phyloP scores from a whole-genome alignment of 2,888 invertebrate genomes.

The Aleiodes leptofemur region DNA sequence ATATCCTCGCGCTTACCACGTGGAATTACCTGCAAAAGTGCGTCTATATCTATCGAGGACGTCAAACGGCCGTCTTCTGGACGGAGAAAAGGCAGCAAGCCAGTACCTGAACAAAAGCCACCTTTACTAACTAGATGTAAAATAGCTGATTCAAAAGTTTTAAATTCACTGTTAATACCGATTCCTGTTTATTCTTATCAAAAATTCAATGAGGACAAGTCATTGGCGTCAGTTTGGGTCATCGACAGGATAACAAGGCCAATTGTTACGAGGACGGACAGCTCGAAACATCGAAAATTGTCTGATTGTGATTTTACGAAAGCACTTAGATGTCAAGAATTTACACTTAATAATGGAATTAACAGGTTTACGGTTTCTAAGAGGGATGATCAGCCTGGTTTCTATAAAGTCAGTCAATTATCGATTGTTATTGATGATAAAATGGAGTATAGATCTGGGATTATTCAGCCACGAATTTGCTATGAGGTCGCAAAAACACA shows the following conservation, averaged over 20 bases:
- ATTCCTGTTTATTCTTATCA: constrained; percentile 83
- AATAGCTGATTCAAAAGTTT: constrained; percentile 79
- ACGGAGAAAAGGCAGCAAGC: constrained; percentile 76
- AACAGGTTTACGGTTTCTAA: constrained; percentile 81
- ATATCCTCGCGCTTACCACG: constrained; percentile 79
- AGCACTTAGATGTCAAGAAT: constrained; percentile 77
- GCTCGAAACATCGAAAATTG: constrained; percentile 82
- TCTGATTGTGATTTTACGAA: constrained; percentile 82
- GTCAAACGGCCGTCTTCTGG: constrained; percentile 75
- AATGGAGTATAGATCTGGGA: constrained; percentile 84
- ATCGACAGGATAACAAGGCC: constrained; percentile 82
- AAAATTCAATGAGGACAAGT: constrained; percentile 89
- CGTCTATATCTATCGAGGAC: constrained; percentile 81
- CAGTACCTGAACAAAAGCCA: constrained; percentile 42
- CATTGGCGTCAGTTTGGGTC: constrained; percentile 85
- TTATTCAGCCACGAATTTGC: constrained; percentile 77
- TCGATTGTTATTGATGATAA: constrained; percentile 81
- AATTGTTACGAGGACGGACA: constrained; percentile 83
- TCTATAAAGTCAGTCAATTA: constrained; percentile 84
- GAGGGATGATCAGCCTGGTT: constrained; percentile 81
- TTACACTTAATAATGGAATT: constrained; percentile 80
- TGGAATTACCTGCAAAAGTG: constrained; percentile 81
- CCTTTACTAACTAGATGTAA: constrained; percentile 75
- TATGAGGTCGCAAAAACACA: constrained; percentile 79
- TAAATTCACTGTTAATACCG: constrained; percentile 79